Evolutionary conservation across 2,888 invertebrate species (phyloP), one percentile per base, ranked within the genome.

Genomic region (Andrena flavipes): DNA sequence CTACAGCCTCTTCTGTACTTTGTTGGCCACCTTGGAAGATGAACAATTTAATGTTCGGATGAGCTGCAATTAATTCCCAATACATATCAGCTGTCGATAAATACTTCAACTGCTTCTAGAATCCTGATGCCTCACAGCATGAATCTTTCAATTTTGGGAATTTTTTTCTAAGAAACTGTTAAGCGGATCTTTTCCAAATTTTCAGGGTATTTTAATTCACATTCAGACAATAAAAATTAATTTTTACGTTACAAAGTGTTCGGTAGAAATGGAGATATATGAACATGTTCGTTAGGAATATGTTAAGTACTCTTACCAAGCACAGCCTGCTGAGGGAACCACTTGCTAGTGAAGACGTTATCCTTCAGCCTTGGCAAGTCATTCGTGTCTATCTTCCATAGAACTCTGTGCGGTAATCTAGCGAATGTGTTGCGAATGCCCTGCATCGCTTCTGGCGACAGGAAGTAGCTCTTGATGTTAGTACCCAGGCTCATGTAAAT

Each of bases 11-110:
- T 51, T 91, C 91, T 8, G 87, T 85, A 69, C 90, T 91, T 23
- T 90, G 91, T 5, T 87, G 20, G 2, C 91, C 91, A 1, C 91
- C 90, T 86, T 91, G 91, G 48, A 84, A 88, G 2, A 91, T 74
- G 51, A 90, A 90, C 26, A 90, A 30, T 64, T 89, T 90, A 30
- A 91, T 88, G 64, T 91, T 91, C 1, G 84, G 87, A 56, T 91
- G 91, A 16, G 88, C 91, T 87, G 56, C 0, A 60, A 80, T 3
- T 6, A 33, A 56, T 56, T 23, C 8, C 8, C 2, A 20, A 23
- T 23, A 26, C 4, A 13, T 8, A 4, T 10, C 1, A 4, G 23
- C 2, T 10, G 8, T 0, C 26, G 23, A 48, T 42, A 0, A 42
- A 42, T 42, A 4, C 13, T 16, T 42, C 5, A 16, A 42, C 42